Conservation (phyloP, 2,888 invertebrate species). For the Zhuqinia jingwanae region DNA sequence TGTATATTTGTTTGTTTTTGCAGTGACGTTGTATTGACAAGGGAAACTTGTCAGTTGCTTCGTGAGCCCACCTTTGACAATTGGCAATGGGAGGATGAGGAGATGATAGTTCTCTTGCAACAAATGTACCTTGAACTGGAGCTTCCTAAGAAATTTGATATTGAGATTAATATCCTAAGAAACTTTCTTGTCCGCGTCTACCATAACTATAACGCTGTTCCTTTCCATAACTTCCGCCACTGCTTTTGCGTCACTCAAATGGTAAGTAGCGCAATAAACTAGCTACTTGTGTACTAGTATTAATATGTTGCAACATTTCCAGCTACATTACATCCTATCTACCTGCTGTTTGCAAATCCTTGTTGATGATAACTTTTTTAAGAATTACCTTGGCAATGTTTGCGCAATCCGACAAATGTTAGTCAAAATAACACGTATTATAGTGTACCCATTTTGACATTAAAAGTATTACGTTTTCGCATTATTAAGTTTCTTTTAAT, state of each 20-base stretch:
- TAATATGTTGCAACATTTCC: conserved; percentile 1
- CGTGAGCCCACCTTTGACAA: conserved; percentile 88
- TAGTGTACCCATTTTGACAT: not conserved
- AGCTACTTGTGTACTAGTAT: too few species aligned
- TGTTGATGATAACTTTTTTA: not conserved
- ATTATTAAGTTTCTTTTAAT: not conserved
- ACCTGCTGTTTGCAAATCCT: not conserved
- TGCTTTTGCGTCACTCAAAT: conserved; percentile 94
- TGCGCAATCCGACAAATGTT: not conserved
- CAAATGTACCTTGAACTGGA: conserved; percentile 91
- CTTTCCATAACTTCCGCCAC: conserved; percentile 93
- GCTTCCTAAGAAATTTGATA: conserved; percentile 88
- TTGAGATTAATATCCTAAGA: conserved; percentile 86
- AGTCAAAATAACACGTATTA: not conserved
- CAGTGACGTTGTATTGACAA: conserved; percentile 85
- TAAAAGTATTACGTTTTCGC: not conserved
- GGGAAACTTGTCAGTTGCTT: conserved; percentile 85
- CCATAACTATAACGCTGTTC: conserved; percentile 92
- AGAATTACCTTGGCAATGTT: not conserved
- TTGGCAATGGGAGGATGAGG: conserved; percentile 91
- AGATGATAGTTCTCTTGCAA: conserved; percentile 87
- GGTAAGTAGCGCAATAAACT: conserved; percentile 82
- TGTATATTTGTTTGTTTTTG: conserved; percentile 78
- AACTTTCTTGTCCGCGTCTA: conserved; percentile 89
- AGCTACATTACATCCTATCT: not conserved